Percentiles rank a stretch among this genome's conserved stretches.
Evolutionary conservation across 2,113 vertebrate genomes (phyloP).

Genomic region (Phasianus colchicus): DNA sequence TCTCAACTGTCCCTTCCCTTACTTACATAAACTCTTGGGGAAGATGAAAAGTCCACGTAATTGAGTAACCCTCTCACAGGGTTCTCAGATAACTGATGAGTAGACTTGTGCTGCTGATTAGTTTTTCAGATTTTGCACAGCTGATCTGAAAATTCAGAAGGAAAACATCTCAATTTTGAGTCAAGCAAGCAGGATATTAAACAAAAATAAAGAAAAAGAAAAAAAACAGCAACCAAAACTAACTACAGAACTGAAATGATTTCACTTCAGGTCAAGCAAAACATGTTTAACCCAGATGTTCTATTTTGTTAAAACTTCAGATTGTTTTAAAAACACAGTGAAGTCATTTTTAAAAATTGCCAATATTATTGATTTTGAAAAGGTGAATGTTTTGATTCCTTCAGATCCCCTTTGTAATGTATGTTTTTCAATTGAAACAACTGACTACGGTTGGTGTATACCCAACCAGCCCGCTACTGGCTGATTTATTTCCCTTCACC

Average conservation of each 20-base stretch:
- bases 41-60: not conserved
- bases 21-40: not conserved
- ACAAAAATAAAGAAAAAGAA: not conserved
- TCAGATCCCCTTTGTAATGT: not conserved
- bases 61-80: not conserved
- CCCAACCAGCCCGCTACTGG: not conserved
- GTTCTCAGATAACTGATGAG: not conserved
- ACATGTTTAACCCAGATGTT: not conserved
- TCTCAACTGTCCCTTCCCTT: not conserved
- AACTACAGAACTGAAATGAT: not conserved
- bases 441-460: not conserved
- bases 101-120: not conserved
- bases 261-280: not conserved
- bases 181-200: not conserved
- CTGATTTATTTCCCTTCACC: not conserved
- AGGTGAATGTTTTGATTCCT: not conserved
- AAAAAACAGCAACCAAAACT: not conserved
- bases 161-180: not conserved
- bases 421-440: not conserved
- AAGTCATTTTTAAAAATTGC: not conserved
- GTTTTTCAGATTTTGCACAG: not conserved
- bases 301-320: not conserved
- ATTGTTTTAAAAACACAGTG: not conserved
- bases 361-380: not conserved
- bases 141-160: not conserved